Evolutionary conservation across 1,140 invertebrate species (phyloP), one percentile per base, ranked within the genome.

Genomic region (Sinella curviseta): DNA sequence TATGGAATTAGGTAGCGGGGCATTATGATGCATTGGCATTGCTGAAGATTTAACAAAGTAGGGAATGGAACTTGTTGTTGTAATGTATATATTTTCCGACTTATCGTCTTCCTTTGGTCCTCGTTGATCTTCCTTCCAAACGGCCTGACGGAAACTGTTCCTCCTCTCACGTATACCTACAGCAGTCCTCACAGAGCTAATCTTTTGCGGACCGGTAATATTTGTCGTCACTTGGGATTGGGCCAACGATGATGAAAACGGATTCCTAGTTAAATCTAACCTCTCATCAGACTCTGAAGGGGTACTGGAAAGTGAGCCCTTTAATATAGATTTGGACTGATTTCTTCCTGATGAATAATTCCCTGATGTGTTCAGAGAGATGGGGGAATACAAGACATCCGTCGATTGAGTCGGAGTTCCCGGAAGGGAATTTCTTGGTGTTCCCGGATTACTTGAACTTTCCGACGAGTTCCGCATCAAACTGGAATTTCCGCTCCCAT

Each of bases 131-230:
- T 85, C 83, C 80, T 85, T 87, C 78, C 83, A 84, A 17, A 88
- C 84, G 12, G 87, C 87, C 81, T 87, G 86, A 30, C 87, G 81
- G 83, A 87, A 88, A 82, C 87, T 88, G 78, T 87, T 87, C 48
- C 87, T 79, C 73, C 87, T 78, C 77, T 88, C 87, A 20, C 87
- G 83, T 28, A 86, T 81, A 3, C 86, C 85, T 24, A 86, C 65
- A 0, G 85, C 85, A 57, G 83, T 84, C 24, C 85, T 83, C 76
- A 86, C 79, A 12, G 84, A 78, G 60, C 83, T 84, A 16, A 85
- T 82, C 79, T 75, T 75, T 48, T 75, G 74, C 1, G 74, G 74
- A 4, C 35, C 35, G 1, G 74, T 75, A 30, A 75, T 75, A 33
- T 70, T 70, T 70, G 65, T 17, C 4, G 65, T 8, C 8, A 70